phyloP scores from a whole-genome alignment of 2,797 vertebrate genomes.

The Crocodylus rhombifer region DNA sequence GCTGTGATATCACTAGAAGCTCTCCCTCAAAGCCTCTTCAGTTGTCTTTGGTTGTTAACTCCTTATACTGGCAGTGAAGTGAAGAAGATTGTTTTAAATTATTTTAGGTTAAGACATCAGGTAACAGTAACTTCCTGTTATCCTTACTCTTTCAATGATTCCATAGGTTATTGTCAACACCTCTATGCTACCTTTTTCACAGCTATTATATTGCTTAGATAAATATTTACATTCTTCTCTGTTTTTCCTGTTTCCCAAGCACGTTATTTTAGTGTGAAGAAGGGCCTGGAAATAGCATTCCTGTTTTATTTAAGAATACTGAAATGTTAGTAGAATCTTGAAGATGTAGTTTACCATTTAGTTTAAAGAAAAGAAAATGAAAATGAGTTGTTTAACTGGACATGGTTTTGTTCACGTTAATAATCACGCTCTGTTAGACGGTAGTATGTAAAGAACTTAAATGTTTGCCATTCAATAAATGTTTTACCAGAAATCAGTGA shows the following conservation, averaged over 20 bases:
- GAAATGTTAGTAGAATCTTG: neutral
- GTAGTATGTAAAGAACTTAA: neutral
- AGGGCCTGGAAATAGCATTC: neutral
- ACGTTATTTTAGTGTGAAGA: neutral
- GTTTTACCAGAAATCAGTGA: neutral
- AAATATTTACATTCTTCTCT: constrained; percentile 61
- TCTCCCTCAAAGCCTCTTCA: constrained; percentile 10
- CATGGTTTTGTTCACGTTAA: neutral
- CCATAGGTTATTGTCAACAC: constrained; percentile 60
- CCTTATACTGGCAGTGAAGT: constrained; percentile 56
- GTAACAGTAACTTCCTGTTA: constrained; percentile 22
- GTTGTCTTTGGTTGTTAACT: constrained; percentile 12
- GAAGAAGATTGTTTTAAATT: neutral
- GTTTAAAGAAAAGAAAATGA: neutral
- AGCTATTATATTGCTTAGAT: constrained; percentile 57
- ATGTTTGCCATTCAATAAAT: neutral
- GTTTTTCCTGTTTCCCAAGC: constrained; percentile 60
- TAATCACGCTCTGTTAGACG: neutral
- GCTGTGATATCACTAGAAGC: constrained; percentile 34
- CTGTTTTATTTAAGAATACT: neutral
- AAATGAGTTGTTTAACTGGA: neutral
- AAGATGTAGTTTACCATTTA: neutral
- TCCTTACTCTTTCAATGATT: constrained; percentile 42
- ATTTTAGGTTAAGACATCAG: constrained; percentile 8
- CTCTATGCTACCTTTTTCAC: constrained; percentile 39